Evolutionary conservation across 2,888 invertebrate genomes (phyloP).

Genomic region (Eupsilia transversa): DNA sequence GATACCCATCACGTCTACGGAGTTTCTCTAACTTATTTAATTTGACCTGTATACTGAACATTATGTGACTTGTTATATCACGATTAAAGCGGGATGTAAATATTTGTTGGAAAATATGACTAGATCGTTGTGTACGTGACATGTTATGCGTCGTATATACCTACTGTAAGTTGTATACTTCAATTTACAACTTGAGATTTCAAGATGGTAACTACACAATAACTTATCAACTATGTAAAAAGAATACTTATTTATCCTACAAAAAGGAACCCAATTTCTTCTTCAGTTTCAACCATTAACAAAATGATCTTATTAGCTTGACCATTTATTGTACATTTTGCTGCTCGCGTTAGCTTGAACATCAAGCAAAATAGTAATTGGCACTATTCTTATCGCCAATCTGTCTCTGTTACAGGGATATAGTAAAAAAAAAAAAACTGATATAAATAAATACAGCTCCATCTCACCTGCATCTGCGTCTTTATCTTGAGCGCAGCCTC

Average conservation of each 20-base stretch:
- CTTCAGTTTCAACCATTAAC: background rate
- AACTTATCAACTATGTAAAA: background rate
- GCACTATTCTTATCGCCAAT: background rate
- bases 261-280: background rate
- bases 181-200: background rate
- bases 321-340: background rate
- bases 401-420: background rate
- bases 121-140: slow-evolving; percentile 2
- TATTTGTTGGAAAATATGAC: background rate
- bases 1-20: too few relatives aligned
- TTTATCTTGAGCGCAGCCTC: slow-evolving; percentile 99
- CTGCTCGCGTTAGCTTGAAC: background rate
- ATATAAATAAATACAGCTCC: background rate
- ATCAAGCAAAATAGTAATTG: background rate
- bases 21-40: too few relatives aligned
- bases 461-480: slow-evolving; percentile 96
- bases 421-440: background rate
- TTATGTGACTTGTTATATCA: slow-evolving; percentile 6
- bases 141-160: background rate
- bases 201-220: background rate
- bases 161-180: background rate
- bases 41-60: too few relatives aligned
- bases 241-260: background rate
- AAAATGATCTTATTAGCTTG: background rate
- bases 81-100: background rate